Base-by-base conservation (phyloP, 1,140 invertebrate species). In the Drosophila punjabiensis region DNA sequence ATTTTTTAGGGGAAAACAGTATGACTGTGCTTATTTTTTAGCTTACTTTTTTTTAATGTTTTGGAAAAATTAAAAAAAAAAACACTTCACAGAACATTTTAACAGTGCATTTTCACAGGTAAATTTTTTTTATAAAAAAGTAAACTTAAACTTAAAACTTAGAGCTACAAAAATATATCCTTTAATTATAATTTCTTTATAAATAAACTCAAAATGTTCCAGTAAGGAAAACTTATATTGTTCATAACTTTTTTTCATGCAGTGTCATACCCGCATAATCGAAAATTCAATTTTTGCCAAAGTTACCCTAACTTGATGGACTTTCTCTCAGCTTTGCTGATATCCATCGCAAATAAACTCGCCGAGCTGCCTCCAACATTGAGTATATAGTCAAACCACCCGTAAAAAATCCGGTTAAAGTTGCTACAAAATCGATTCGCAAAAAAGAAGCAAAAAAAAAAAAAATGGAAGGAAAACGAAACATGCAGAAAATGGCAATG, bases 401-500 rank as follows among this genome's bases (percentile, higher is more conserved):
- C 59, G 61, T 20, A 70, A 79, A 58, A 79, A 69, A 69, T 59
- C 41, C 59, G 62, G 75, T 70, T 78, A 62, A 78, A 58, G 56
- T 69, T 43, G 43, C 75, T 52, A 62, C 58, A 70, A 71, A 79
- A 79, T 78, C 76, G 76, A 79, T 79, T 39, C 66, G 58, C 59
- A 78, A 78, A 32, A 33, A 63, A 77, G 53, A 48, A 28, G 20
- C 35, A 30, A 53, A 43, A 69, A 61, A 28, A 30, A 43, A 30
- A 53, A 43, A 69, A 61, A 37, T 24, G 11, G 16, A 28, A 8
- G 18, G 7, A 0, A 20, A 50, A 4, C 2, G 28, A 53, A 53
- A 53, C 50, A 53, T 39, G 39, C 37, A 32, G 30, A 20, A 39
- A 28, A 18, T 58, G 32, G 24, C 14, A 43, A 10, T 43, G 62